Evolutionary conservation across 1,140 invertebrate genomes (phyloP), one percentile per base, ranked within the genome.

Genomic region (Hylyphantes graminicola): DNA sequence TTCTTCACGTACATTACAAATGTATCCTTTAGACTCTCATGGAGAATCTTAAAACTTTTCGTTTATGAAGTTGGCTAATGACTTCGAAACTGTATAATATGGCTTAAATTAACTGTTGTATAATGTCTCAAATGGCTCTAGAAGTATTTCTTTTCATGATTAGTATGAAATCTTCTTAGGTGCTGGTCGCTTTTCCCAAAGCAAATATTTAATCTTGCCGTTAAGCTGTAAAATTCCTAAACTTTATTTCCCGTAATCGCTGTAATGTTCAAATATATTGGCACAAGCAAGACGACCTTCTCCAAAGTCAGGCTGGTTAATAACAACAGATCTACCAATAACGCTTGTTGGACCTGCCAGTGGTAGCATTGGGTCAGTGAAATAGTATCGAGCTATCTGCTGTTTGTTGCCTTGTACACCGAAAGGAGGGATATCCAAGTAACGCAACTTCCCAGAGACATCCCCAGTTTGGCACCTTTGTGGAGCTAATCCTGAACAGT

Each of bases 391-490:
- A 19, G 83, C 82, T 13, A 79, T 54, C 54, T 84, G 78, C 17
- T 85, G 82, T 51, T 83, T 72, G 57, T 83, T 79, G 7, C 74
- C 79, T 55, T 72, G 68, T 7, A 86, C 67, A 48, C 80, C 78
- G 65, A 87, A 88, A 11, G 85, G 82, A n/a, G 85, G 86, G 59
- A 98, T 91, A 87, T 94, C 93, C 84, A 98, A 96, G 0, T 94
- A 93, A 2, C 95, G 96, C 50, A 97, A 89, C 79, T 97, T 92
- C 0, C 94, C 93, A 0, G 96, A 95, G 72, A 97, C 89, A 89
- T 98, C 97, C 0, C 97, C 97, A 7, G 97, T 93, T 88, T 97
- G 95, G 90, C 97, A 98, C 8, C 96, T 91, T 35, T 97, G 89
- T 0, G 96, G 96, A 88, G 96, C 95, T 8, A 85, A 63, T 6